phyloP scores from a whole-genome alignment of 2,797 vertebrate species.

The Cephalopachus bancanus region DNA sequence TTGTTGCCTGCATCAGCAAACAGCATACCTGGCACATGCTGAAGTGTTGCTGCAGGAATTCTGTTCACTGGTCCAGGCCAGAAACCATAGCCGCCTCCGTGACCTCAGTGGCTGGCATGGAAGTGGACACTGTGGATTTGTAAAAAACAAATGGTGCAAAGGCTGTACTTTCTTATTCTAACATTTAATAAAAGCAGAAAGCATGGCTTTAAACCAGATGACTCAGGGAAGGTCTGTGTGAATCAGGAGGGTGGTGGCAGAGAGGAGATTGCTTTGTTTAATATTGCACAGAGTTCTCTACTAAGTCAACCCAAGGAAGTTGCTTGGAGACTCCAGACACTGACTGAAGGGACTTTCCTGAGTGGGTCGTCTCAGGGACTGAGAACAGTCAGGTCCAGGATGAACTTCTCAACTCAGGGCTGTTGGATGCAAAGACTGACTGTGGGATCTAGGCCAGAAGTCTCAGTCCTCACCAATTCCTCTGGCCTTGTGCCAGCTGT shows the following conservation, averaged over 20 bases:
- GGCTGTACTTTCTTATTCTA: not conserved
- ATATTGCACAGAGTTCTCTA: not conserved
- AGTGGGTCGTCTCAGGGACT: not conserved
- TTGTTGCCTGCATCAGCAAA: fast-evolving
- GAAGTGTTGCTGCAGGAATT: not conserved
- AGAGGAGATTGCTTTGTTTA: not conserved
- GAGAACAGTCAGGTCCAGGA: not conserved
- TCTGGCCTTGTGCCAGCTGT: not conserved
- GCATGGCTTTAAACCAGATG: not conserved
- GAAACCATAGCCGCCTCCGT: fast-evolving
- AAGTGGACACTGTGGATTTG: not conserved
- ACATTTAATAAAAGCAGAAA: not conserved
- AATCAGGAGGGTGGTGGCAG: too few relatives aligned
- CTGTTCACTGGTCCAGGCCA: too few relatives aligned
- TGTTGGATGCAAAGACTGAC: not conserved
- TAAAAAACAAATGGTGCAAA: not conserved
- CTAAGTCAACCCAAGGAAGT: not conserved
- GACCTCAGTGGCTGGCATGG: not conserved
- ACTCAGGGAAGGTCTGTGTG: not conserved
- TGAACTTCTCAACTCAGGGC: not conserved
- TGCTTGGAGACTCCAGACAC: not conserved
- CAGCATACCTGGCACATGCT: not conserved
- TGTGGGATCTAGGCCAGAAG: not conserved
- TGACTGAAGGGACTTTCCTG: not conserved
- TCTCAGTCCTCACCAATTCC: not conserved